Conservation (phyloP, 2,888 invertebrate species). For the Caenorhabditis sp. region DNA sequence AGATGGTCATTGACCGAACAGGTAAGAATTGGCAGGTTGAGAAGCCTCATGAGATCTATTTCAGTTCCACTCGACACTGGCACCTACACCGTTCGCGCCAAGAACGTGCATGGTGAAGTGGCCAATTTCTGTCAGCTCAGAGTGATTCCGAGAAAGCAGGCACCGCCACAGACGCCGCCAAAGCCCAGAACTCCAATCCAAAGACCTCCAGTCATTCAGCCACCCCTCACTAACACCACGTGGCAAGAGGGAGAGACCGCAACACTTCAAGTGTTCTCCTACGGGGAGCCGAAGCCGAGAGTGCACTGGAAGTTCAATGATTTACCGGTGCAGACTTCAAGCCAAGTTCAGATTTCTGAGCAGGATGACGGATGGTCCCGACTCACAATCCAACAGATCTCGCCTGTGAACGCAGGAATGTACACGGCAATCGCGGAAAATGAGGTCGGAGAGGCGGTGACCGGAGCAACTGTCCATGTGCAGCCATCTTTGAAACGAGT, state of each 20-base stretch:
- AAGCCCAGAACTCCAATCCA: constrained; percentile 49
- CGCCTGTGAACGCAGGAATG: constrained; percentile 80
- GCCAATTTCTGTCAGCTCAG: constrained; percentile 76
- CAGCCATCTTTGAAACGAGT: constrained; percentile 43
- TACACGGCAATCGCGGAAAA: constrained; percentile 91
- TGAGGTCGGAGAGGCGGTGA: constrained; percentile 91
- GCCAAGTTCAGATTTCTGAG: constrained; percentile 59
- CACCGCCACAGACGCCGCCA: constrained; percentile 54
- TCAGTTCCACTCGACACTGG: constrained; percentile 65
- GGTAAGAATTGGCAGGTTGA: background rate
- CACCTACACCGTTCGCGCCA: constrained; percentile 82
- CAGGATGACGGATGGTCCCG: constrained; percentile 77
- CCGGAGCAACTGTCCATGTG: constrained; percentile 86
- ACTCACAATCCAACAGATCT: constrained; percentile 67
- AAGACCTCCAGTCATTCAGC: constrained; percentile 71
- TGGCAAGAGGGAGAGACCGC: constrained; percentile 72
- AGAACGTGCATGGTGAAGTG: constrained; percentile 82
- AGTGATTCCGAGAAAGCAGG: constrained; percentile 59
- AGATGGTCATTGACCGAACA: constrained; percentile 82
- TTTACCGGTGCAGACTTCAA: constrained; percentile 59
- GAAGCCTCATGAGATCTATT: background rate
- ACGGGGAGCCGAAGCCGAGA: constrained; percentile 74
- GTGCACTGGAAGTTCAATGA: constrained; percentile 77
- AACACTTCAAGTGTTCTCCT: constrained; percentile 68
- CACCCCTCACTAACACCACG: constrained; percentile 73